Evolutionary conservation across 1,140 invertebrate genomes (phyloP).

Genomic region (Magallana gigas): DNA sequence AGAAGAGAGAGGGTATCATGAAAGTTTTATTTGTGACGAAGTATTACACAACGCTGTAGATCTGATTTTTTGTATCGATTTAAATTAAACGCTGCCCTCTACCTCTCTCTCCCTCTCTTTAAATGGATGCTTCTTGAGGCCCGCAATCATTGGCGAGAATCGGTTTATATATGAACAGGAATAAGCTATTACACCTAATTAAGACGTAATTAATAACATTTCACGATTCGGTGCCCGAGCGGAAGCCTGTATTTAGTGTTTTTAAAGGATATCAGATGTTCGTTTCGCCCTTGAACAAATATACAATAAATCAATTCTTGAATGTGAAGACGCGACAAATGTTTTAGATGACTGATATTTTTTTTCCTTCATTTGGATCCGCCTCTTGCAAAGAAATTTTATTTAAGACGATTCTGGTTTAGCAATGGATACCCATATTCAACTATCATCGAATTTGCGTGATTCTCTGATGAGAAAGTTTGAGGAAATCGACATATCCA

Average conservation of each 20-base stretch:
- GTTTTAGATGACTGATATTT: neutral
- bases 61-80: slow-evolving; percentile 26
- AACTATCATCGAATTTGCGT: neutral
- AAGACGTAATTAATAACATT: slow-evolving; percentile 32
- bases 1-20: slow-evolving; percentile 10
- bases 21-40: neutral
- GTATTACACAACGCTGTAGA: neutral
- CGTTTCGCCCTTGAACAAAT: slow-evolving; percentile 18
- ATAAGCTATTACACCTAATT: slow-evolving; percentile 3
- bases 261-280: slow-evolving; percentile 16
- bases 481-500: neutral
- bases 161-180: slow-evolving; percentile 6
- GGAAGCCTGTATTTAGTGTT: neutral
- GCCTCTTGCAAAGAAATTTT: neutral
- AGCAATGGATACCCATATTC: neutral
- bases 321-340: neutral
- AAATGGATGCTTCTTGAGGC: neutral
- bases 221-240: slow-evolving; percentile 15
- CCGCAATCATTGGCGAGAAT: neutral
- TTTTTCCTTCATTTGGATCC: slow-evolving; percentile 13
- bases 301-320: slow-evolving; percentile 32
- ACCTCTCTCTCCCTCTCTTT: neutral
- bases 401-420: neutral
- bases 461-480: neutral
- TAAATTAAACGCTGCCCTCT: slow-evolving; percentile 8